These are phyloP conservation scores for Phalera bucephala DNA, from an alignment of 2,888 invertebrate genomes.

Conservation along the genomic window DNA sequence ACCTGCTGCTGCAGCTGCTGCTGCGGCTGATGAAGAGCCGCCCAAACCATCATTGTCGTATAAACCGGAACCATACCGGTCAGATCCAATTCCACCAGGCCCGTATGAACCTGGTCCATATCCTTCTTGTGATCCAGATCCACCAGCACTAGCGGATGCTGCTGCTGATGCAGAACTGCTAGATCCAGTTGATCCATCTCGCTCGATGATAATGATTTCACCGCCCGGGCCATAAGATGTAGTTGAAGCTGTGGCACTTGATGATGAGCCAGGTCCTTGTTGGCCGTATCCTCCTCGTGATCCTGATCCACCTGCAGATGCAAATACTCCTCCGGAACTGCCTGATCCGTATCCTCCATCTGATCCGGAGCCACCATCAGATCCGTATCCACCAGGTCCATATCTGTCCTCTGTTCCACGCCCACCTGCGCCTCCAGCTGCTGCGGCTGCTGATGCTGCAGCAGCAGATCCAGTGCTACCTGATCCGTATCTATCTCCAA, in stretches of 20 bases:
- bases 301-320: neutral
- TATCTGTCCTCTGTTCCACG: neutral
- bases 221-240: too few relatives aligned
- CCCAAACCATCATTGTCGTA: too few relatives aligned
- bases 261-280: too few relatives aligned
- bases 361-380: neutral
- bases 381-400: too few relatives aligned
- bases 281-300: too few relatives aligned
- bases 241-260: neutral
- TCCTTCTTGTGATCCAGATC: neutral
- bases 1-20: constrained; percentile 1
- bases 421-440: constrained; percentile 2
- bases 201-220: too few relatives aligned
- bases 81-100: too few relatives aligned
- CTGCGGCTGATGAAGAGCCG: constrained; percentile 1
- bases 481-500: neutral
- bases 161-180: neutral
- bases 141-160: too few relatives aligned
- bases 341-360: neutral
- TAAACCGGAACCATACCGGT: too few relatives aligned
- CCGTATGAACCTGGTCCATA: constrained; percentile 2
- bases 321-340: neutral
- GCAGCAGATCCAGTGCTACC: too few relatives aligned
- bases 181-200: too few relatives aligned
- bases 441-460: constrained; percentile 8